Evolutionary conservation across 1,140 invertebrate genomes (phyloP).

Genomic region (Bombus ignitus): DNA sequence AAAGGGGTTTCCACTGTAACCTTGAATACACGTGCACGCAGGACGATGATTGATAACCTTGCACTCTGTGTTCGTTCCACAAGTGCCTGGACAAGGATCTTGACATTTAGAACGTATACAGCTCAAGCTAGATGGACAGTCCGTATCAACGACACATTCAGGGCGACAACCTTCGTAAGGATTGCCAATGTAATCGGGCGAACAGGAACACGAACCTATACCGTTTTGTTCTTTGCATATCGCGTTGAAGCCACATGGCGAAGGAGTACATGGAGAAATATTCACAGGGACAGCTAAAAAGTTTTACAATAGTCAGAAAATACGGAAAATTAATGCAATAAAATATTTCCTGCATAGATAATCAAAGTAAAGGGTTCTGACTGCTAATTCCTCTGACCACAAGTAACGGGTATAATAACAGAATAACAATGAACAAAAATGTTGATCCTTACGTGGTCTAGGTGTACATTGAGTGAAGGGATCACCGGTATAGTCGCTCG

Average conservation of each 20-base stretch:
- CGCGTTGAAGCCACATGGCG: conserved; percentile 87
- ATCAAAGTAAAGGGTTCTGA: too few species aligned
- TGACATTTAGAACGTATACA: conserved; percentile 86
- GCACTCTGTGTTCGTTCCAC: conserved; percentile 87
- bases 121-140: conserved; percentile 85
- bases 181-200: conserved; percentile 88
- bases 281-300: neutral
- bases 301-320: neutral
- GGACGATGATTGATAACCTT: conserved; percentile 86
- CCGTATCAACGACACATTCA: conserved; percentile 87
- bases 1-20: conserved; percentile 85
- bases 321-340: neutral
- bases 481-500: conserved; percentile 86
- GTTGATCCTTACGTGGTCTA: conserved; percentile 81
- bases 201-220: conserved; percentile 85
- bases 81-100: conserved; percentile 86
- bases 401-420: neutral
- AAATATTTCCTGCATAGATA: too few species aligned
- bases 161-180: conserved; percentile 89
- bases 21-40: conserved; percentile 84
- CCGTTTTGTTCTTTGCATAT: conserved; percentile 82
- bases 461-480: conserved; percentile 84
- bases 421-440: neutral
- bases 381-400: too few species aligned
- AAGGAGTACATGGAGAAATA: conserved; percentile 88